A percentile compares a stretch with the other conserved stretches of the same genome.
phyloP scores from a whole-genome alignment of 2,888 invertebrate genomes.

The Pterostichus madidus region DNA sequence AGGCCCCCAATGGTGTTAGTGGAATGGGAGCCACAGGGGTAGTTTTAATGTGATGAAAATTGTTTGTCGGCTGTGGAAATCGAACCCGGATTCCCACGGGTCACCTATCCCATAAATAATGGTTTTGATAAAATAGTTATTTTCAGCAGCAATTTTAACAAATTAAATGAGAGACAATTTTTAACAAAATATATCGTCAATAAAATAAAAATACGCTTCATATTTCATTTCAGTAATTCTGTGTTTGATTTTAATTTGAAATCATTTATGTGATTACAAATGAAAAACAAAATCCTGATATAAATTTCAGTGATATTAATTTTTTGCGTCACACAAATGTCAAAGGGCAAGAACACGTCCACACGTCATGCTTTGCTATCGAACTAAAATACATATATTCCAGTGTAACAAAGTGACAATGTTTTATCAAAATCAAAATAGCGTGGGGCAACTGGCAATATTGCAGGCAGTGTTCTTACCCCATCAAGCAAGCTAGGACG shows the following conservation, averaged over 20 bases:
- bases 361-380: background rate
- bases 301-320: background rate
- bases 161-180: too few relatives aligned
- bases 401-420: slow-evolving; percentile 4
- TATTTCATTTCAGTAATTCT: too few relatives aligned
- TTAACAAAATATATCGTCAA: background rate
- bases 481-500: slow-evolving; percentile 27
- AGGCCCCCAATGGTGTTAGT: too few relatives aligned
- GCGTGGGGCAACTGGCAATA: background rate
- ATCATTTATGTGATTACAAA: background rate
- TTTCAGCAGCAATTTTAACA: background rate
- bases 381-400: background rate
- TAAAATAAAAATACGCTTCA: too few relatives aligned
- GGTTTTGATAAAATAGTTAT: too few relatives aligned
- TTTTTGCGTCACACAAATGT: background rate
- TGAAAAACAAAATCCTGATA: background rate
- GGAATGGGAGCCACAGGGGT: too few relatives aligned
- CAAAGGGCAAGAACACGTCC: background rate
- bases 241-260: background rate
- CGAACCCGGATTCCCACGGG: too few relatives aligned
- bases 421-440: slow-evolving; percentile 29
- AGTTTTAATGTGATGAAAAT: too few relatives aligned
- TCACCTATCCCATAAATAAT: too few relatives aligned
- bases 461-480: background rate
- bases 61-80: too few relatives aligned